Base-by-base conservation (phyloP, 35 echinoderm and acorn worm species). In the Hemicentrotus pulcherrimus region DNA sequence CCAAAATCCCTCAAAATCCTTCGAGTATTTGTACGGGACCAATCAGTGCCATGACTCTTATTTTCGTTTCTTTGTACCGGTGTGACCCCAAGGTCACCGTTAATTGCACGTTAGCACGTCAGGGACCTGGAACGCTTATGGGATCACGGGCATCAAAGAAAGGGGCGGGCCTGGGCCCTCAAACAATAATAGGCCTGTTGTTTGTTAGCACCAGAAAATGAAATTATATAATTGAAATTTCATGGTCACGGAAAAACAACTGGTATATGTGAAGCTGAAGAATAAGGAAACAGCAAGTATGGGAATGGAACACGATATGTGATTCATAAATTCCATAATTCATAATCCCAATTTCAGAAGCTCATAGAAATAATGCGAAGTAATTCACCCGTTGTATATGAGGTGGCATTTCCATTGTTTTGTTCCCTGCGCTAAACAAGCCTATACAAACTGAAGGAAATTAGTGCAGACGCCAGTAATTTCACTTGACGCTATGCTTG, bases 51-150 rank as follows among this genome's bases (percentile, higher is more conserved):
- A 47, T 45, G 32, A 41, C 88, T 47, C 88, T 12, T 90, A 47
- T 90, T 90, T 90, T 90, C 46, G 15, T 90, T 90, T 32, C 32
- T 90, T 90, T 90, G 88, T 90, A 30, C 88, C 32, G 32, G 86
- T 78, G 11, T 90, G 45, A 90, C 88, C 88, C 46, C 88, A 33
- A 47, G 88, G 88, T 90, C 88, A 47, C 3, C 88, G 46, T 47
- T 90, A 90, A 90, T 90, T 90, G 88, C 32, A 47, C 32, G 88
- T 47, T 90, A 90, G 88, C 88, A 90, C 88, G 88, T 90, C 31
- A 90, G 88, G 88, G 88, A 22, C 19, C n/a, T 90, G 33, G 31
- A 90, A 41, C 88, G 46, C 86, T 41, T 30, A 11, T 47, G 88
- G 88, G 88, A 90, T 90, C 88, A 41, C 31, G 32, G 24, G 32